phyloP scores from a whole-genome alignment of 1,140 invertebrate genomes.

The Drosophila pachea region DNA sequence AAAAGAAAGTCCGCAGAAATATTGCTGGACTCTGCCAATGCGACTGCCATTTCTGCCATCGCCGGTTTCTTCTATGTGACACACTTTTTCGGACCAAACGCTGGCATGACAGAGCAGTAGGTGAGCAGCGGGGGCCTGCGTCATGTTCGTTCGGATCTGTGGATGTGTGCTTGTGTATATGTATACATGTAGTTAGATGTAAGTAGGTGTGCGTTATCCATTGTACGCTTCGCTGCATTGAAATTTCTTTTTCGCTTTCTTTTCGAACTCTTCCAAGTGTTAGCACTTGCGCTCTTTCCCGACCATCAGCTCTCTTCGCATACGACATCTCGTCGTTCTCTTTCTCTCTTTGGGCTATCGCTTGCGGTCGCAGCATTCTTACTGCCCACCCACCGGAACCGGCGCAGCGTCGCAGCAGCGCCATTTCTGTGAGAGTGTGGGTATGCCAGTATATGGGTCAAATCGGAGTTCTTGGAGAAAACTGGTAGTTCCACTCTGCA shows the following conservation, averaged over 20 bases:
- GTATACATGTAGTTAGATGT: not conserved
- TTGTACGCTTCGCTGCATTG: slow-evolving; percentile 72
- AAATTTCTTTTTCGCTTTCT: slow-evolving; percentile 77
- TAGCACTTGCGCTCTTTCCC: slow-evolving; percentile 38
- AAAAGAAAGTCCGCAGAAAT: slow-evolving; percentile 59
- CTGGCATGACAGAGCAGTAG: slow-evolving; percentile 53
- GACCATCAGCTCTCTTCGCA: not conserved
- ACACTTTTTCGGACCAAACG: slow-evolving; percentile 51
- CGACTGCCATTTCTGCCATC: slow-evolving; percentile 17
- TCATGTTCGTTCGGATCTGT: slow-evolving; percentile 15
- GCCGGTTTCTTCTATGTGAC: slow-evolving; percentile 55
- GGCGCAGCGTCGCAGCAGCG: slow-evolving; percentile 6
- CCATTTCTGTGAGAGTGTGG: slow-evolving; percentile 25
- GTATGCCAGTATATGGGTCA: slow-evolving; percentile 60
- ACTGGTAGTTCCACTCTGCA: slow-evolving; percentile 64
- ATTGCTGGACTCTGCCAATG: slow-evolving; percentile 25
- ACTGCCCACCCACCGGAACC: slow-evolving; percentile 38
- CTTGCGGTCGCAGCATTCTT: slow-evolving; percentile 20
- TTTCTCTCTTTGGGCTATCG: not conserved
- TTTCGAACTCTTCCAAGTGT: slow-evolving; percentile 58
- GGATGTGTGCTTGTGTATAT: slow-evolving; percentile 16
- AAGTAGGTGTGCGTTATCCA: slow-evolving; percentile 50
- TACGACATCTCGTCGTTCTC: not conserved
- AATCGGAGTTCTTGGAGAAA: slow-evolving; percentile 70
- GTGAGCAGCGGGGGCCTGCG: slow-evolving; percentile 42